Evolutionary conservation across 1,140 invertebrate species (phyloP).

Genomic region (Philopotamus ludificatus): DNA sequence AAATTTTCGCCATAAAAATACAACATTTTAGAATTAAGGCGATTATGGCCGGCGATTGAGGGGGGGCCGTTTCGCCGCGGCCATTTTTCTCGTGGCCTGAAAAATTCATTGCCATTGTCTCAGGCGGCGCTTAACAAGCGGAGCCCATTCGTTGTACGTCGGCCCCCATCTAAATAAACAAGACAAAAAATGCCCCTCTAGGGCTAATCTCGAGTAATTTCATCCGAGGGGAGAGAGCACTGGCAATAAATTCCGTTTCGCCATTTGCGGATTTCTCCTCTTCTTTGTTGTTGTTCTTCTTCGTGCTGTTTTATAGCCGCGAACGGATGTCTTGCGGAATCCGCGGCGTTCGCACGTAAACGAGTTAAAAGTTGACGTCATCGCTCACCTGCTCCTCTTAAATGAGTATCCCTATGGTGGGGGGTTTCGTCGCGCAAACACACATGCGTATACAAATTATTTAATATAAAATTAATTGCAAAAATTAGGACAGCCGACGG

Average conservation of each 20-base stretch:
- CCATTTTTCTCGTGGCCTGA: too few relatives aligned
- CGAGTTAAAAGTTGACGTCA: constrained; percentile 35
- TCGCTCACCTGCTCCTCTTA: constrained; percentile 28
- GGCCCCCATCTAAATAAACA: constrained; percentile 38
- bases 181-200: constrained; percentile 38
- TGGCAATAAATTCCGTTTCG: constrained; percentile 34
- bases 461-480: too few relatives aligned
- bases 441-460: too few relatives aligned
- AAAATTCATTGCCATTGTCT: constrained; percentile 38
- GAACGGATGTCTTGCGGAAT: neutral
- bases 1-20: neutral
- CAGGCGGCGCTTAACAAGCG: constrained; percentile 23
- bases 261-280: constrained; percentile 34
- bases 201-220: constrained; percentile 38
- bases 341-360: constrained; percentile 18
- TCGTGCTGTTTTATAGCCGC: constrained; percentile 25
- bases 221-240: constrained; percentile 10
- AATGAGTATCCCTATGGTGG: too few relatives aligned
- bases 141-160: constrained; percentile 35
- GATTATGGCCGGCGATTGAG: too few relatives aligned
- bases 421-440: too few relatives aligned
- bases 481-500: too few relatives aligned
- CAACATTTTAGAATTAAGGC: too few relatives aligned
- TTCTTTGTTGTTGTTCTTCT: too few relatives aligned
- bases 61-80: too few relatives aligned